A percentile compares a stretch with the other conserved stretches of the same genome.
These are phyloP conservation scores for Selenia dentaria DNA, from an alignment of 2,888 invertebrate species.

Conservation along the genomic window DNA sequence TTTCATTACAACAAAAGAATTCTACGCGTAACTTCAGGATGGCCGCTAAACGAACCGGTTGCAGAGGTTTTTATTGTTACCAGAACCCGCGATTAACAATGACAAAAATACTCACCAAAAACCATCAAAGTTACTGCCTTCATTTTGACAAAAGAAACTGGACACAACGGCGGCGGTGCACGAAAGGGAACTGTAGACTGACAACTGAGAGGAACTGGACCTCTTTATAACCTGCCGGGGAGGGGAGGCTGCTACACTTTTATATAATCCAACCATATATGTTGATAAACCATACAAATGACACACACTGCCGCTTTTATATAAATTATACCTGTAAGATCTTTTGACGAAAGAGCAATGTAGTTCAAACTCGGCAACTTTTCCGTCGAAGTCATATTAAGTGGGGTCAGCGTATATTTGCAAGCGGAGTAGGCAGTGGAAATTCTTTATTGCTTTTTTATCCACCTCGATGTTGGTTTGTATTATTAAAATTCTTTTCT, in stretches of 20 bases:
- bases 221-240: conserved; percentile 54
- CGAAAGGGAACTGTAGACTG: conserved; percentile 59
- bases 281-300: neutral
- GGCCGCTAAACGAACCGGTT: conserved; percentile 13
- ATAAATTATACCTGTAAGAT: neutral
- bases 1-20: conserved; percentile 23
- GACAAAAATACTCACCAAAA: conserved; percentile 63
- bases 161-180: conserved; percentile 36
- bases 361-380: conserved; percentile 3
- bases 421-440: conserved; percentile 15
- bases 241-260: conserved; percentile 39
- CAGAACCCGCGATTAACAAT: conserved; percentile 13
- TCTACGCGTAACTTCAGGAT: conserved; percentile 13
- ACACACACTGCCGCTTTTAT: conserved; percentile 12
- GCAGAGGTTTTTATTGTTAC: conserved; percentile 9
- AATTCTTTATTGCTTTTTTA: conserved; percentile 33
- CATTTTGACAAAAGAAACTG: conserved; percentile 54
- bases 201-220: conserved; percentile 38
- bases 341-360: conserved; percentile 20
- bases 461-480: conserved; percentile 13
- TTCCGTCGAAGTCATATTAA: conserved; percentile 8
- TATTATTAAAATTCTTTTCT: conserved; percentile 22
- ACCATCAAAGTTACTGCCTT: conserved; percentile 62
- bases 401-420: conserved; percentile 32
- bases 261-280: conserved; percentile 18